Base-by-base conservation (phyloP, 2,888 invertebrate genomes). In the Eristalis pertinax region DNA sequence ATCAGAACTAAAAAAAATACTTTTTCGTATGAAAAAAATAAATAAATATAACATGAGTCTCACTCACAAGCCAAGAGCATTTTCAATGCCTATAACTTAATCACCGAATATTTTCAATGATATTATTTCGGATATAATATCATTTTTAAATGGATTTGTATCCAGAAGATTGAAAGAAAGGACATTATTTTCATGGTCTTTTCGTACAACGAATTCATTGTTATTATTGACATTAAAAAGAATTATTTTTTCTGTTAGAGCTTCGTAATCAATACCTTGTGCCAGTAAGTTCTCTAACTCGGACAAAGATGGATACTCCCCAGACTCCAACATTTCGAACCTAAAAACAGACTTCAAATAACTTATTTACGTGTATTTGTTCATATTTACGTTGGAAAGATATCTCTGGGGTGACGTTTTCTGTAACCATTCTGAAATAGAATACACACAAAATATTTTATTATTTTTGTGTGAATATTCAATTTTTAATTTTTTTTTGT, bases 251-350 rank as follows among this genome's bases (percentile, higher is more conserved):
- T 80, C 76, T 26, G 76, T 76, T 24, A 79, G 68, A 64, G 70
- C 64, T 64, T 91, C 91, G 81, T 90, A 91, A 75, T 91, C 90
- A 73, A 91, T 90, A 24, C 90, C 90, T 56, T 89, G 88, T 11
- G 88, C 77, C 75, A 89, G 67, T 60, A 89, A 80, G 29, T 89
- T 69, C 62, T 90, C 88, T 72, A 91, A 83, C 76, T 91, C 91
- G 26, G 43, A 58, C 75, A 91, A 90, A 29, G 90, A 89, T 22
- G 91, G 91, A 90, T 91, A 91, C 84, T 90, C 90, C 0, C 91
- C 91, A 8, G 72, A 84, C 88, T 91, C 91, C 81, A 91, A 88
- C 90, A 91, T 91, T 62, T 90, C 89, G 88, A 91, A 91, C 77
- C 90, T 90, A 60, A 82, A 65, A 89, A 89, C 38, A 60, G 38